These are phyloP conservation scores for Ctenopoma multispine DNA, from an alignment of 2,797 vertebrate species.

Conservation along the genomic window DNA sequence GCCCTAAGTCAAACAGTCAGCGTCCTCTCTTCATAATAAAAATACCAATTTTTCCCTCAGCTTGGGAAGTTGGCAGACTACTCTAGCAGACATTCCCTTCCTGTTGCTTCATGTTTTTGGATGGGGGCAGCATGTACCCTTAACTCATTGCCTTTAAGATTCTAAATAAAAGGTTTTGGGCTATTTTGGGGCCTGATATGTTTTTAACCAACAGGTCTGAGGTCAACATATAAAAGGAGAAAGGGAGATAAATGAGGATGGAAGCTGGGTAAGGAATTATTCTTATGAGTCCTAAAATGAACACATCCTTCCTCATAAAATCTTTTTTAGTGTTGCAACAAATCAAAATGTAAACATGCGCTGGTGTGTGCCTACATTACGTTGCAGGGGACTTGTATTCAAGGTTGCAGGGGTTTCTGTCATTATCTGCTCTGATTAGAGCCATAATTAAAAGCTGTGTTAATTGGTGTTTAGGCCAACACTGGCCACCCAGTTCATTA, in stretches of 20 bases:
- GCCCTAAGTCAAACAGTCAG: slow-evolving; percentile 54
- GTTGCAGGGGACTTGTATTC: slow-evolving; percentile 43
- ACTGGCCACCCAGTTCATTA: slow-evolving; percentile 90
- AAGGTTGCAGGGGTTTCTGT: slow-evolving; percentile 38
- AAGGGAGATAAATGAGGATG: slow-evolving; percentile 49
- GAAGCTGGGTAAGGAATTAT: slow-evolving; percentile 49
- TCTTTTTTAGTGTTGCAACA: slow-evolving; percentile 19
- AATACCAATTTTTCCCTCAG: slow-evolving; percentile 71
- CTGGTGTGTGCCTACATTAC: slow-evolving; percentile 33
- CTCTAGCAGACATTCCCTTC: slow-evolving; percentile 83
- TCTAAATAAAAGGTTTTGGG: slow-evolving; percentile 75
- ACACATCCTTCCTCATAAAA: slow-evolving; percentile 32
- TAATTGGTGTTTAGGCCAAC: slow-evolving; percentile 91
- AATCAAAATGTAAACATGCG: slow-evolving; percentile 8
- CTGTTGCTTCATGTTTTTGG: slow-evolving; percentile 85
- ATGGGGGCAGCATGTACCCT: slow-evolving; percentile 67
- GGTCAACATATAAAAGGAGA: slow-evolving; percentile 43
- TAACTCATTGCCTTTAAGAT: slow-evolving; percentile 64
- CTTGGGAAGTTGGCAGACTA: slow-evolving; percentile 82
- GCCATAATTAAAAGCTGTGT: slow-evolving; percentile 90
- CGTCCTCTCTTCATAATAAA: slow-evolving; percentile 68
- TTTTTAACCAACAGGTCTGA: slow-evolving; percentile 48
- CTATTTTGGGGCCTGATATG: slow-evolving; percentile 76
- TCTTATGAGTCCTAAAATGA: slow-evolving; percentile 39
- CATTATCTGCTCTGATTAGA: slow-evolving; percentile 81